Base-by-base conservation (phyloP, 2,113 vertebrate species). In the Balaeniceps rex region DNA sequence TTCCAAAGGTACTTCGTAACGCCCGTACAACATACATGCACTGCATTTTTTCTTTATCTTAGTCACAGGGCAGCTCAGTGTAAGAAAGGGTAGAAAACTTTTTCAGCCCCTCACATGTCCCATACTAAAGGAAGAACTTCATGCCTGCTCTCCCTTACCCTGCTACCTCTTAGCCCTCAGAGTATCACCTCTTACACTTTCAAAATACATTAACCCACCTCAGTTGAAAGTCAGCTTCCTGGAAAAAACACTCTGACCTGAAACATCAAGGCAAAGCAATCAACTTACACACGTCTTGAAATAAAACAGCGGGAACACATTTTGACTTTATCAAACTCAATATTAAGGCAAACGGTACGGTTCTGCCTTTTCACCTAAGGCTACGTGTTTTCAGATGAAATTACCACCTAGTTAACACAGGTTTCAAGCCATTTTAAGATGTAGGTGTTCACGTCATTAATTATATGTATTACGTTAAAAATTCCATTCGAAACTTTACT, bases 261-360 rank as follows among this genome's bases (percentile, higher is more conserved):
- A 70, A 88, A 49, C 14, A 52, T 4, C 13, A 17, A 47, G n/a
- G 71, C 44, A 65, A 57, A 65, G 52, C 31, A 74, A 58, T 28
- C 14, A 28, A 28, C 19, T 88, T 42, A 28, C 2, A 15, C 1
- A 1, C 1, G 4, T 16, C 51, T 44, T 40, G 47, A 60, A 91
- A 82, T n/a, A 21, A 14, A 84, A 28, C 10, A n/a, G 10, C 2
- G 4, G 34, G 24, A 75, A 72, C 0, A 15, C 21, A 40, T 57
- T 63, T 21, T 21, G 31, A 51, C 44, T 78, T 49, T 3, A 18
- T 12, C 63, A 31, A 40, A 52, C 15, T 12, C 52, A 57, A 8
- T 10, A n/a, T 1, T 31, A 46, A 25, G 31, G 42, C 15, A 0
- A 71, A 47, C 19, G 0, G 9, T 1, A 60, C 0, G 5, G 51